Conservation (phyloP, 1,140 invertebrate species). For the Melitaea cinxia region DNA sequence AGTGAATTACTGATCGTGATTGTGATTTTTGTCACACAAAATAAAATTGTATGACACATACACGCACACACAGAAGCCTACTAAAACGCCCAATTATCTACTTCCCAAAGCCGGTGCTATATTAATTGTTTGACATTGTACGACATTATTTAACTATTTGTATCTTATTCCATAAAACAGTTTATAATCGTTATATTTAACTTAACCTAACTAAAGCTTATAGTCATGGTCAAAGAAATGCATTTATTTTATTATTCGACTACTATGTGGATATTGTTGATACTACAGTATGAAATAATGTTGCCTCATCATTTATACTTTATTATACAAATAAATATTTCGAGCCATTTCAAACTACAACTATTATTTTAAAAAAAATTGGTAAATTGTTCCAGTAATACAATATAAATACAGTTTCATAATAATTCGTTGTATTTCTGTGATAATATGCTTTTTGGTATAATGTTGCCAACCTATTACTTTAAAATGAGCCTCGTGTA, state of each 20-base stretch:
- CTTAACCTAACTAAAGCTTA: conserved; percentile 62
- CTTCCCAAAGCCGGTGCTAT: too few relatives aligned
- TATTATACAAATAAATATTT: neutral
- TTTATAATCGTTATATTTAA: conserved; percentile 25
- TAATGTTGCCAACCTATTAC: too few relatives aligned
- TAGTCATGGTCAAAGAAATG: conserved; percentile 47
- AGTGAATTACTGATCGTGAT: too few relatives aligned
- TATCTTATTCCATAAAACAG: conserved; percentile 2
- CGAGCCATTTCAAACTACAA: neutral
- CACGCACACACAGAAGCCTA: too few relatives aligned
- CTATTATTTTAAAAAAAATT: too few relatives aligned
- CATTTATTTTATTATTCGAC: neutral
- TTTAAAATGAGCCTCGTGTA: too few relatives aligned
- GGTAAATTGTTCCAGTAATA: too few relatives aligned
- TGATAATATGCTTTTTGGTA: neutral
- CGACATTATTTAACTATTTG: conserved; percentile 2
- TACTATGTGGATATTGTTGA: neutral
- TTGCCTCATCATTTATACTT: neutral
- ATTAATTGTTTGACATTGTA: neutral
- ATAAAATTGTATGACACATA: too few relatives aligned
- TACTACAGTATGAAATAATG: neutral
- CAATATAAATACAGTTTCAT: neutral
- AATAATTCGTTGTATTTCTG: neutral
- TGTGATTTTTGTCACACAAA: too few relatives aligned
- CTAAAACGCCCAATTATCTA: too few relatives aligned